These are phyloP conservation scores for Paracentrotus lividus DNA, from an alignment of 53 echinoderm and acorn worm species.

Conservation along the genomic window DNA sequence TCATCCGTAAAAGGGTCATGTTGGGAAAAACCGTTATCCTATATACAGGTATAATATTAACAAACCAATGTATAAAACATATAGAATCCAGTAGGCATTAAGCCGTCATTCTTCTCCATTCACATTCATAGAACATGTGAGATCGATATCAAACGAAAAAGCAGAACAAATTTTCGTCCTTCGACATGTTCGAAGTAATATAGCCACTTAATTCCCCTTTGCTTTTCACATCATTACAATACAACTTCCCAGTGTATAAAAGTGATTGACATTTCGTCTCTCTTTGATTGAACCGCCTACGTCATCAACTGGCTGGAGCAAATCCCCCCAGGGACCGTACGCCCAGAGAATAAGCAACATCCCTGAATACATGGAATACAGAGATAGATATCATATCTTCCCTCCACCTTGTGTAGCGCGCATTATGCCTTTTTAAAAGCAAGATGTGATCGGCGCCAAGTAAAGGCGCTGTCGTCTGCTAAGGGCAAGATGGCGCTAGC, in stretches of 20 bases:
- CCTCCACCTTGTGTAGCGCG: neutral
- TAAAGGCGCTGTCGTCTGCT: neutral
- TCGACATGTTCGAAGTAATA: neutral
- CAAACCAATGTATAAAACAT: neutral
- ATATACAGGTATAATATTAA: neutral
- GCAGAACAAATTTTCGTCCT: too few species aligned
- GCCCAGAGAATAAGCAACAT: conserved; percentile 7
- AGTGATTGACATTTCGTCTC: conserved; percentile 31
- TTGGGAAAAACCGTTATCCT: too few species aligned
- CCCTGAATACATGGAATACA: neutral
- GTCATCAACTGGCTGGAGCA: conserved; percentile 12
- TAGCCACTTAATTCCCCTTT: neutral
- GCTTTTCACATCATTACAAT: neutral
- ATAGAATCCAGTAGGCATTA: neutral
- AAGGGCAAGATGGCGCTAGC: neutral
- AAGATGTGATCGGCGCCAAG: neutral
- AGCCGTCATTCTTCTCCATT: too few species aligned
- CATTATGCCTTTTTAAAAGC: neutral
- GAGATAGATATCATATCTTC: neutral
- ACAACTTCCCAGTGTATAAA: conserved; percentile 3
- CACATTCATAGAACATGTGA: too few species aligned
- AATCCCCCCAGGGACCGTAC: conserved; percentile 24
- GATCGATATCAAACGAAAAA: too few species aligned
- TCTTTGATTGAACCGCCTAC: conserved; percentile 14
- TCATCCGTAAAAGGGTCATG: neutral